Evolutionary conservation across 2,888 invertebrate species (phyloP).

Genomic region (Drosophila ochracea): DNA sequence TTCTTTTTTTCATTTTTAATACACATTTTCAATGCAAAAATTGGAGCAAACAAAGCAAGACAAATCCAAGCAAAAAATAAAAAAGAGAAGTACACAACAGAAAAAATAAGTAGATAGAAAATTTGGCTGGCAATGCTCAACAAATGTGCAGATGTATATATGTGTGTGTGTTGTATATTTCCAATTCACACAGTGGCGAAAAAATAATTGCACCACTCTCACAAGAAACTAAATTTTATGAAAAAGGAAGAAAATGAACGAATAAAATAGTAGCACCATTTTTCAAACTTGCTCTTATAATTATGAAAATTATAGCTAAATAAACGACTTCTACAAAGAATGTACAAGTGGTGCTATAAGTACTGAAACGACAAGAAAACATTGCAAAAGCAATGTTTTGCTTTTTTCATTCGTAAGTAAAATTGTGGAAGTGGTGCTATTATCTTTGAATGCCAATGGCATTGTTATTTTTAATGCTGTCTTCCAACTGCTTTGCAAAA

Average conservation of each 20-base stretch:
- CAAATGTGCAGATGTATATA: background rate
- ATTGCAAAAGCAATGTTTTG: background rate
- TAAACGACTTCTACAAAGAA: too few species aligned
- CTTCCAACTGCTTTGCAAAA: background rate
- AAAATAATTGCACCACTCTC: background rate
- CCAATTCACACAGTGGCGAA: background rate
- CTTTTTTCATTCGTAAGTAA: background rate
- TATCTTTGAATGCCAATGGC: background rate
- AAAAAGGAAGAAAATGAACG: too few species aligned
- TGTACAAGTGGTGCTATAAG: background rate
- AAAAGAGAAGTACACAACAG: background rate
- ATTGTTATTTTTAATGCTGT: background rate
- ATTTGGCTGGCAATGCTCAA: conserved; percentile 12
- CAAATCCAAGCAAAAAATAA: conserved; percentile 39
- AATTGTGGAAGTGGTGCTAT: background rate
- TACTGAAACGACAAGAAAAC: background rate
- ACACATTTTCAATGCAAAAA: conserved; percentile 52
- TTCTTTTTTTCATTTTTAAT: conserved; percentile 20
- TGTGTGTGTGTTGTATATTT: conserved; percentile 1
- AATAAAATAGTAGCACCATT: too few species aligned
- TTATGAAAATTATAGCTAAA: too few species aligned
- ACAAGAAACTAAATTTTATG: background rate
- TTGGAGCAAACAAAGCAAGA: conserved; percentile 59
- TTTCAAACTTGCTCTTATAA: too few species aligned
- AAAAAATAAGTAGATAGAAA: conserved; percentile 16